Evolutionary conservation across 2,797 vertebrate genomes (phyloP), one percentile per base, ranked within the genome.

Genomic region (Cyprinodon diabolis): DNA sequence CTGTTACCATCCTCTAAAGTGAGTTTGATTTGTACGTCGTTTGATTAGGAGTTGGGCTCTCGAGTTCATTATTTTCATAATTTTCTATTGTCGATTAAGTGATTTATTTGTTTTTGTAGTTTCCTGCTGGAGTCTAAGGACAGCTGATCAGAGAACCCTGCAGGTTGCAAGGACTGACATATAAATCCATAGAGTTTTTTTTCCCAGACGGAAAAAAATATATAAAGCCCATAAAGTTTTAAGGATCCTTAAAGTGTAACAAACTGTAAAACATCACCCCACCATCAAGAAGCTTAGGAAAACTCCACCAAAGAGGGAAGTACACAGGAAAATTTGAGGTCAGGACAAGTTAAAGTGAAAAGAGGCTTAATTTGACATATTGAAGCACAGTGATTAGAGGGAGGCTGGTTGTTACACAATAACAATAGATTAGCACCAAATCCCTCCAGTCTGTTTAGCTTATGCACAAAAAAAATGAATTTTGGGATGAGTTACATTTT

Each of bases 61-160:
- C 10, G 49, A 37, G 55, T 43, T 65, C 12, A 71, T 48, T 14
- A 56, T 4, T 19, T 23, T 51, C 51, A 49, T 73, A 54, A 48
- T 37, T 55, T 55, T 55, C 51, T 81, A 30, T 78, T 30, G 49
- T 83, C 80, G 81, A 76, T 62, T 62, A 35, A 21, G 76, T 75
- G 83, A 75, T 87, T 79, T 87, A 89, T 84, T 74, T 71, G 68
- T 79, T 69, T 71, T 68, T 62, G 10, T 25, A 3, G 66, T 47
- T 67, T 54, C 63, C 80, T 80, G 81, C 74, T 71, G 78, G 68
- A 80, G 70, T 56, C 82, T 14, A n/a, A 57, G 13, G 69, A 78
- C 69, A 65, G 65, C 66, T 82, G 73, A 74, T 80, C 58, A 37
- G 58, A 62, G 51, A 40, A 35, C 51, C 37, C 54, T 68, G 63